Evolutionary conservation across 2,113 vertebrate genomes (phyloP).

Genomic region (Apteryx owenii): DNA sequence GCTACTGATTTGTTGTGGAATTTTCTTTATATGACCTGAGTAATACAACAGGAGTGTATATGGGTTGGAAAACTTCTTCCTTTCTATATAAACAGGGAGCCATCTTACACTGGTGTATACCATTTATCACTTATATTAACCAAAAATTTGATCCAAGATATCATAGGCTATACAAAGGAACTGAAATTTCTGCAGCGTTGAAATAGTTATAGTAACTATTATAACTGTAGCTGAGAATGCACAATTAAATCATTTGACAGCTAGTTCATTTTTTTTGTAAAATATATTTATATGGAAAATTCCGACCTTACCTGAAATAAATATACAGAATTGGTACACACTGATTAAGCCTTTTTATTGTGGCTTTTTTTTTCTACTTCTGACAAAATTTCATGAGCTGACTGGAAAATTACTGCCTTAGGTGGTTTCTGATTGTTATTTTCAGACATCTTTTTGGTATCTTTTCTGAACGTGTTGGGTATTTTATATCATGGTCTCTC

Average conservation of each 20-base stretch:
- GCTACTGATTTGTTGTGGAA: background rate
- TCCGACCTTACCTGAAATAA: background rate
- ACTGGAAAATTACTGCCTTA: background rate
- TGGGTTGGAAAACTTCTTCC: background rate
- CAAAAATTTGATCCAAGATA: background rate
- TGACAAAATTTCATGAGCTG: background rate
- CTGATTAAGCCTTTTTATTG: background rate
- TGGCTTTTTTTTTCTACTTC: background rate
- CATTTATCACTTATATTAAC: background rate
- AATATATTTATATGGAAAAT: background rate
- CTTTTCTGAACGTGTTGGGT: background rate
- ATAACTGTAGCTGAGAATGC: background rate
- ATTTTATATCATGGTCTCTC: background rate
- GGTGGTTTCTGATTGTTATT: background rate
- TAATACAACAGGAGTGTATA: background rate
- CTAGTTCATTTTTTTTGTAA: background rate
- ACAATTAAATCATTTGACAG: background rate
- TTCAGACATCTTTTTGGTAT: background rate
- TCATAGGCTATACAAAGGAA: background rate
- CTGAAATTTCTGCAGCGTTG: background rate
- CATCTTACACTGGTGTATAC: background rate
- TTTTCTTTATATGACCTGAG: background rate
- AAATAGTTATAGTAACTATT: background rate
- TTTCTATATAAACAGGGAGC: background rate
- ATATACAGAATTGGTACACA: background rate